Conservation (phyloP, 2,113 vertebrate species). For the Microtus oregoni region DNA sequence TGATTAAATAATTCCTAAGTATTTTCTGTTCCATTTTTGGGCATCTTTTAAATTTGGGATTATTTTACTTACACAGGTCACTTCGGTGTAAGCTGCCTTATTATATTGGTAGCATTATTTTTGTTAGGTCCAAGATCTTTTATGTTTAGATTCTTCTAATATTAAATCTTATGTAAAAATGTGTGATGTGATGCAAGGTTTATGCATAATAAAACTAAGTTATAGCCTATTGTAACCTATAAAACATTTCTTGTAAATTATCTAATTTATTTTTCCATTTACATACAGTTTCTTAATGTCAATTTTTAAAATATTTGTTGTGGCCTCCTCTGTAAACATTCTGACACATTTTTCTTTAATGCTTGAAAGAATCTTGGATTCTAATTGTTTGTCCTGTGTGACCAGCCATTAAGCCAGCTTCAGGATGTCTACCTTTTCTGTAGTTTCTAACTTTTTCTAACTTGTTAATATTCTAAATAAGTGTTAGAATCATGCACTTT, state of each 20-base stretch:
- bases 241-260: slow-evolving; percentile 87
- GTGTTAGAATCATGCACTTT: slow-evolving; percentile 75
- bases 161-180: slow-evolving; percentile 86
- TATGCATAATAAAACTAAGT: slow-evolving; percentile 81
- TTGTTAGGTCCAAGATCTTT: slow-evolving; percentile 78
- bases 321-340: slow-evolving; percentile 81
- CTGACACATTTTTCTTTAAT: slow-evolving; percentile 71
- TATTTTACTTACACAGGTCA: slow-evolving; percentile 69
- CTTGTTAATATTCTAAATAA: slow-evolving; percentile 82
- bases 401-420: slow-evolving; percentile 35
- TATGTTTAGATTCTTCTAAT: slow-evolving; percentile 81
- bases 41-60: slow-evolving; percentile 1
- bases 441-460: slow-evolving; percentile 80
- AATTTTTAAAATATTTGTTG: slow-evolving; percentile 71
- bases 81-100: slow-evolving; percentile 86
- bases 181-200: slow-evolving; percentile 82
- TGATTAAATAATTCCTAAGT: slow-evolving; percentile 62
- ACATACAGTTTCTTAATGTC: slow-evolving; percentile 86
- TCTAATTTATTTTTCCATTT: slow-evolving; percentile 89
- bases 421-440: slow-evolving; percentile 79
- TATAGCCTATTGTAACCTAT: slow-evolving; percentile 83
- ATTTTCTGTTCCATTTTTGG: slow-evolving; percentile 4
- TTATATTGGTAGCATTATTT: slow-evolving; percentile 73
- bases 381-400: slow-evolving; percentile 60
- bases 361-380: slow-evolving; percentile 82